Evolutionary conservation across 2,797 vertebrate genomes (phyloP).

Genomic region (Gephyroberyx darwinii): DNA sequence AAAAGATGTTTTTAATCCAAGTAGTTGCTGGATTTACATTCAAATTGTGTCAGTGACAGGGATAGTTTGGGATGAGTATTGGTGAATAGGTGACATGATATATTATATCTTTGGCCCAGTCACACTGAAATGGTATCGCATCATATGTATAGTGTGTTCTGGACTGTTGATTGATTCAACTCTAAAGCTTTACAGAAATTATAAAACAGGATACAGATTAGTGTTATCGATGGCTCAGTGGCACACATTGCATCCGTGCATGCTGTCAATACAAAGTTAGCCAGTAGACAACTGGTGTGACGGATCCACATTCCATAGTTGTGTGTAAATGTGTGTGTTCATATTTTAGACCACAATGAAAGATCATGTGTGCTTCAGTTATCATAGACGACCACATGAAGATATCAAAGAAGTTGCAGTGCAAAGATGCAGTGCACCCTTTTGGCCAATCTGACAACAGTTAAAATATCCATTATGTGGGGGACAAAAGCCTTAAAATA

Average conservation of each 20-base stretch:
- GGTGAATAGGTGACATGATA: neutral
- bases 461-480: neutral
- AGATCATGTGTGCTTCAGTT: neutral
- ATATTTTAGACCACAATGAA: neutral
- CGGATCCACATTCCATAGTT: neutral
- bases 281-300: neutral
- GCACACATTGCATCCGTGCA: slow-evolving; percentile 12
- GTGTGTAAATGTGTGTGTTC: neutral
- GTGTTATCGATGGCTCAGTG: slow-evolving; percentile 12
- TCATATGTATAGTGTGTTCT: too few relatives aligned
- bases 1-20: neutral
- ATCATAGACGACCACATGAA: neutral
- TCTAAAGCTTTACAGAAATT: neutral
- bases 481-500: neutral
- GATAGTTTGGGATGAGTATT: neutral
- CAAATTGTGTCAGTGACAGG: neutral
- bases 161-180: too few relatives aligned
- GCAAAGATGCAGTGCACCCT: neutral
- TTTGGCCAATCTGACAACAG: neutral
- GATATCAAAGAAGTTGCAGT: too few relatives aligned
- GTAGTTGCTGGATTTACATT: slow-evolving; percentile 1
- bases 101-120: neutral
- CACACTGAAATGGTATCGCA: neutral
- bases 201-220: neutral
- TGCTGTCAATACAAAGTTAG: neutral